These are phyloP conservation scores for Schrankia costaestrigalis DNA, from an alignment of 2,888 invertebrate genomes.

Conservation along the genomic window DNA sequence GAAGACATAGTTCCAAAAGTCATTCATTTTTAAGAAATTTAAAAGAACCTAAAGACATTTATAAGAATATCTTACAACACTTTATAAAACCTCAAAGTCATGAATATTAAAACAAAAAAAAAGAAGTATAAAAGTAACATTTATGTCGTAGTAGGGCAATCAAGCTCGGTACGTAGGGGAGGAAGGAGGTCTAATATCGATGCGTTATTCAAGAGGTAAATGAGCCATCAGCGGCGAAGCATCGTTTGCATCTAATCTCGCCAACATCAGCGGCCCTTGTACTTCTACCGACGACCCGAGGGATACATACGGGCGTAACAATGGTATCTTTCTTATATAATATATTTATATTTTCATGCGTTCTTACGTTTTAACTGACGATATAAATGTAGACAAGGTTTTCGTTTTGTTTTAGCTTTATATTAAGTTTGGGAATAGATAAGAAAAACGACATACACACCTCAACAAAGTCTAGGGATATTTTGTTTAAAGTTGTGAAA, in stretches of 20 bases:
- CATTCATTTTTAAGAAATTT: too few relatives aligned
- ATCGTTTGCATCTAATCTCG: slow-evolving; percentile 77
- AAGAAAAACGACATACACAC: too few relatives aligned
- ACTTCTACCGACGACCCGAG: slow-evolving; percentile 33
- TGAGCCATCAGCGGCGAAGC: slow-evolving; percentile 69
- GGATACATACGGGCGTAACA: slow-evolving; percentile 43
- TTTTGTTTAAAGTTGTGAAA: too few relatives aligned
- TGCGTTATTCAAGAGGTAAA: slow-evolving; percentile 74
- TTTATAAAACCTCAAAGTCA: slow-evolving; percentile 3
- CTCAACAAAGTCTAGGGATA: too few relatives aligned
- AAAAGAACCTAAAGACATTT: too few relatives aligned
- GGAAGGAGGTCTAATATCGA: slow-evolving; percentile 53
- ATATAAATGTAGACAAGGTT: too few relatives aligned
- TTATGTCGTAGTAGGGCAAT: slow-evolving; percentile 21
- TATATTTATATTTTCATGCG: slow-evolving; percentile 29
- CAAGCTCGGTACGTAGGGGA: slow-evolving; percentile 30
- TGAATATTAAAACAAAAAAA: slow-evolving; percentile 14
- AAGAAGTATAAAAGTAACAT: slow-evolving; percentile 27
- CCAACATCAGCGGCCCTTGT: slow-evolving; percentile 53
- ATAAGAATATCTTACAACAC: neutral
- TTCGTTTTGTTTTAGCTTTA: too few relatives aligned
- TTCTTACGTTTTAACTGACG: slow-evolving; percentile 13
- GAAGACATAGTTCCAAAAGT: too few relatives aligned
- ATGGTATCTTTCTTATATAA: slow-evolving; percentile 25
- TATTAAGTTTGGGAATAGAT: too few relatives aligned